A percentile compares a stretch with the other conserved stretches of the same genome.
Evolutionary conservation across 30 jellyfish, hydroid and myxozoan genomes (phyloP).

Genomic region (Catostylus mosaicus): DNA sequence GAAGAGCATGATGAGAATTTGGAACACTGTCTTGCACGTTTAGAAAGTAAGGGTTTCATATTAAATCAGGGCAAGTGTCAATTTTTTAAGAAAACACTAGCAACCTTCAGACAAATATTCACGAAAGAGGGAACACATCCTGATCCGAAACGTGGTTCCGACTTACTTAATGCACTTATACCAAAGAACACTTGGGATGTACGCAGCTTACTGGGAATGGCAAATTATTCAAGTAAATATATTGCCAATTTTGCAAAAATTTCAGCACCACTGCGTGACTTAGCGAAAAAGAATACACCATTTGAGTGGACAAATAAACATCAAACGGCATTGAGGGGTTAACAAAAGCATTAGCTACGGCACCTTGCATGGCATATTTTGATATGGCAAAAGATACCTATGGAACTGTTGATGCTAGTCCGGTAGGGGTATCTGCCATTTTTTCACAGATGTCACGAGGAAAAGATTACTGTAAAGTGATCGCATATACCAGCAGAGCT

Average conservation of each 20-base stretch:
- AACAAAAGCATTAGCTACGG: conserved; percentile 24
- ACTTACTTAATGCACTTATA: conserved; percentile 15
- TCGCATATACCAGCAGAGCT: conserved; percentile 66
- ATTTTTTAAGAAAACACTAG: conserved; percentile 5
- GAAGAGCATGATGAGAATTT: too few species aligned
- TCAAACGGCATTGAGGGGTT: conserved; percentile 8
- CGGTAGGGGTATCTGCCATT: conserved; percentile 66
- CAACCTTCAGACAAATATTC: conserved; percentile 25
- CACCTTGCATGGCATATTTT: conserved; percentile 31
- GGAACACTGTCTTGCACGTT: too few species aligned
- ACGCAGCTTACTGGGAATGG: conserved; percentile 32
- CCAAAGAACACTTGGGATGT: conserved; percentile 11
- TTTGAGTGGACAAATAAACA: conserved; percentile 9
- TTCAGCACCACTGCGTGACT: conserved; percentile 21
- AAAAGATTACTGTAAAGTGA: conserved; percentile 9
- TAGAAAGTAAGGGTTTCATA: conserved; percentile 2
- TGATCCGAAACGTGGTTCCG: conserved; percentile 24
- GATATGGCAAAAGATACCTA: conserved; percentile 42
- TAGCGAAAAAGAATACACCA: conserved; percentile 12
- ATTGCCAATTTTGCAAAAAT: conserved; percentile 32
- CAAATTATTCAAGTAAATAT: conserved; percentile 17
- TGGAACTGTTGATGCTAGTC: conserved; percentile 56
- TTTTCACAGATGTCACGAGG: conserved; percentile 38
- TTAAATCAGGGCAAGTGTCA: conserved; percentile 12
- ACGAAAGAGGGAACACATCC: conserved; percentile 27